phyloP scores from a whole-genome alignment of 2,888 invertebrate genomes.

The Oscheius sp. region DNA sequence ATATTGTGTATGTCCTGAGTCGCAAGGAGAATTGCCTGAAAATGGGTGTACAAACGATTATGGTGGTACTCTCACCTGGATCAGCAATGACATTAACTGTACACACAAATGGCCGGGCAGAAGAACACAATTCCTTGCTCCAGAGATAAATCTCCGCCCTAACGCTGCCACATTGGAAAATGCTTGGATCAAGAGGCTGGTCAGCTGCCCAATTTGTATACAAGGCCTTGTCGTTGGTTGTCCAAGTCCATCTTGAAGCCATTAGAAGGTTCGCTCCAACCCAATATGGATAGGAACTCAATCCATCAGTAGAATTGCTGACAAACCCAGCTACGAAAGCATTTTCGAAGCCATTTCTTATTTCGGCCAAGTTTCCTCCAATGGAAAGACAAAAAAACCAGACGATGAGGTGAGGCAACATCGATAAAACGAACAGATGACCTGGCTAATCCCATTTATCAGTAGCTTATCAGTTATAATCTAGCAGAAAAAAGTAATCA shows the following conservation, averaged over 20 bases:
- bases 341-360: neutral
- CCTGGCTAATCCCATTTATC: no score
- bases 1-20: no score
- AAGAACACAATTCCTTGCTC: neutral
- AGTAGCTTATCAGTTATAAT: no score
- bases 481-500: no score
- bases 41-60: no score
- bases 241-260: neutral
- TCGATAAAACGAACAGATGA: no score
- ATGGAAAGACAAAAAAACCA: no score
- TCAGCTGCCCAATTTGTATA: neutral
- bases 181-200: neutral
- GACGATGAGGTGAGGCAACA: no score
- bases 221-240: neutral
- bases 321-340: neutral
- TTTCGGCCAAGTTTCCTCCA: constrained; percentile 1
- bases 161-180: neutral
- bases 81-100: neutral
- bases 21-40: no score
- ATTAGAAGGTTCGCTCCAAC: constrained; percentile 3
- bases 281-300: neutral
- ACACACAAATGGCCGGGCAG: neutral
- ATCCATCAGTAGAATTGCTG: neutral
- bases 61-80: no score
- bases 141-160: neutral